Conservation (phyloP, 2,797 vertebrate genomes). For the Spondyliosoma cantharus region DNA sequence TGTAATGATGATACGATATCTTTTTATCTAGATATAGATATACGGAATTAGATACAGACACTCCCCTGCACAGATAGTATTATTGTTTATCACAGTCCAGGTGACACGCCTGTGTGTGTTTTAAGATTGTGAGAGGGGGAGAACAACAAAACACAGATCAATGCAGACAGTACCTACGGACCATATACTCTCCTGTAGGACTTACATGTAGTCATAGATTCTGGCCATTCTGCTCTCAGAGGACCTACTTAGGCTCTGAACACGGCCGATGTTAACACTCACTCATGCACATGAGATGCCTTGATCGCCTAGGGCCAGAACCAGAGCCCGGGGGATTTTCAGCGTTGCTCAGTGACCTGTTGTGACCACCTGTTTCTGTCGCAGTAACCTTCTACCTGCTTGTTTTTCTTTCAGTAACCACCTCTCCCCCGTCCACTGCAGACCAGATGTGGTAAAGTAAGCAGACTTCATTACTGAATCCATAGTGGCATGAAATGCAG, state of each 20-base stretch:
- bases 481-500: not conserved
- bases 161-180: not conserved
- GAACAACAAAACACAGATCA: not conserved
- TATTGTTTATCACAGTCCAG: not conserved
- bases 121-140: not conserved
- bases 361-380: conserved; percentile 72
- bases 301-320: conserved; percentile 65
- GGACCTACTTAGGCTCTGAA: conserved; percentile 60
- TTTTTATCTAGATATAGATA: not conserved
- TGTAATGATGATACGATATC: not conserved
- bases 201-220: conserved; percentile 55
- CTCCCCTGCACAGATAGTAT: conserved; percentile 2
- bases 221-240: conserved; percentile 45
- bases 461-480: conserved; percentile 65
- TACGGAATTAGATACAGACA: not conserved
- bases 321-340: conserved; percentile 51
- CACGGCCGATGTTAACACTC: conserved; percentile 64
- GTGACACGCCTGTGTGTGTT: not conserved
- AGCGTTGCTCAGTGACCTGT: conserved; percentile 78
- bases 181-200: conserved; percentile 11
- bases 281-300: conserved; percentile 60
- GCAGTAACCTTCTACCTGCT: conserved; percentile 50
- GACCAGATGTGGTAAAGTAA: conserved; percentile 90
- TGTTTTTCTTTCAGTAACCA: conserved; percentile 85
- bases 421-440: conserved; percentile 85